Conservation (phyloP, 1,140 invertebrate genomes). For the Drosophila arawakana region DNA sequence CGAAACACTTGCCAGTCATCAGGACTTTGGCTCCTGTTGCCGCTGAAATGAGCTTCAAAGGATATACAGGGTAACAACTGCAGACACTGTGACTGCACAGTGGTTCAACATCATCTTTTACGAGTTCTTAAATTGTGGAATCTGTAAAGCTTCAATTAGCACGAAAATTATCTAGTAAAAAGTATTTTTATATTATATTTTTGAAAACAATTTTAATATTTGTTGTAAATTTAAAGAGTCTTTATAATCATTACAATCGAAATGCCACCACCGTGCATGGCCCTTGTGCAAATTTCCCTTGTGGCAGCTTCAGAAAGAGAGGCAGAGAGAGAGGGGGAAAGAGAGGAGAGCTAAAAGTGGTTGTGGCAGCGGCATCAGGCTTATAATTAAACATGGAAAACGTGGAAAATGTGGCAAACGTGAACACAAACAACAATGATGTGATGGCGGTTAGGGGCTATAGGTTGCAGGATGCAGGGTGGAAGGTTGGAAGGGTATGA, state of each 20-base stretch:
- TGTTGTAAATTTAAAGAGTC: background rate
- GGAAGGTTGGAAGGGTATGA: background rate
- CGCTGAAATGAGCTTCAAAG: slow-evolving; percentile 65
- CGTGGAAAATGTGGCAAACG: slow-evolving; percentile 73
- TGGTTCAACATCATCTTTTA: background rate
- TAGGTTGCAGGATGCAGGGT: background rate
- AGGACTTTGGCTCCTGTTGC: slow-evolving; percentile 24
- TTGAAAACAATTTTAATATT: background rate
- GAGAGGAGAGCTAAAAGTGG: background rate
- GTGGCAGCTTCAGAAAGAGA: slow-evolving; percentile 46
- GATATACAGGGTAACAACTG: slow-evolving; percentile 47
- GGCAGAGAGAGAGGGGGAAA: background rate
- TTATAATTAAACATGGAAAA: slow-evolving; percentile 81
- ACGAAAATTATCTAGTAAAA: too few relatives aligned
- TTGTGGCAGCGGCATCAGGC: slow-evolving; percentile 56
- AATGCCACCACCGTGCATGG: slow-evolving; percentile 21
- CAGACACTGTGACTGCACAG: slow-evolving; percentile 36
- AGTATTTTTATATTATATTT: too few relatives aligned
- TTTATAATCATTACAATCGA: background rate
- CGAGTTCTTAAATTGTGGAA: too few relatives aligned
- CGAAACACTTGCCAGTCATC: slow-evolving; percentile 73
- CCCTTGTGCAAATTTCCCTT: slow-evolving; percentile 69
- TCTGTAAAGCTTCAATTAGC: too few relatives aligned
- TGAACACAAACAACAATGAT: slow-evolving; percentile 44
- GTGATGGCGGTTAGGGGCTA: background rate